Conservation (phyloP, 2,113 vertebrate genomes). For the Psettodes erumei region DNA sequence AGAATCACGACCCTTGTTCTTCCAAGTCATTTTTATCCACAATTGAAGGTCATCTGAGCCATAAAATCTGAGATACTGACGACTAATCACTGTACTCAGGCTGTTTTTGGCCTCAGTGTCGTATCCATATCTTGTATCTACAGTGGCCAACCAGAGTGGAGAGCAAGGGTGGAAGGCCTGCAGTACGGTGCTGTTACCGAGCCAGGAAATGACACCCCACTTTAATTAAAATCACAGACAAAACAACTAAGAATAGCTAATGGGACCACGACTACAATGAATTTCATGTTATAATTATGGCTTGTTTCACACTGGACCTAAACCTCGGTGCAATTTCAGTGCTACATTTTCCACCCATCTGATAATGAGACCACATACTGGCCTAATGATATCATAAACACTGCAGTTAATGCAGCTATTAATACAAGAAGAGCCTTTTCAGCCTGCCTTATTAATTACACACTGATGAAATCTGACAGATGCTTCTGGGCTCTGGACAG, state of each 20-base stretch:
- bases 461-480: slow-evolving; percentile 65
- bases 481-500: slow-evolving; percentile 52
- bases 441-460: slow-evolving; percentile 75
- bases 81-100: slow-evolving; percentile 9
- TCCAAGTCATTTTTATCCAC: background rate
- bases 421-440: slow-evolving; percentile 58
- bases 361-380: slow-evolving; percentile 70
- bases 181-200: background rate
- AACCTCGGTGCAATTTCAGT: slow-evolving; percentile 67
- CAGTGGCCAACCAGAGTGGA: background rate
- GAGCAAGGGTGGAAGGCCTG: slow-evolving; percentile 3
- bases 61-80: slow-evolving; percentile 25
- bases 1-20: slow-evolving; percentile 20
- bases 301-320: slow-evolving; percentile 58
- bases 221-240: slow-evolving; percentile 24
- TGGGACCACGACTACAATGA: slow-evolving; percentile 49
- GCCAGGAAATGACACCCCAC: slow-evolving; percentile 14
- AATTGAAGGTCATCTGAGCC: slow-evolving; percentile 19
- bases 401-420: slow-evolving; percentile 58
- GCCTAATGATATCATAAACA: slow-evolving; percentile 77
- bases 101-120: background rate
- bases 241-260: slow-evolving; percentile 37
- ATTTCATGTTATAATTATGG: slow-evolving; percentile 62
- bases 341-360: slow-evolving; percentile 67
- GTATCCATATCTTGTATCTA: background rate